Evolutionary conservation across 2,888 invertebrate genomes (phyloP).

Genomic region (Eupithecia subumbrata): DNA sequence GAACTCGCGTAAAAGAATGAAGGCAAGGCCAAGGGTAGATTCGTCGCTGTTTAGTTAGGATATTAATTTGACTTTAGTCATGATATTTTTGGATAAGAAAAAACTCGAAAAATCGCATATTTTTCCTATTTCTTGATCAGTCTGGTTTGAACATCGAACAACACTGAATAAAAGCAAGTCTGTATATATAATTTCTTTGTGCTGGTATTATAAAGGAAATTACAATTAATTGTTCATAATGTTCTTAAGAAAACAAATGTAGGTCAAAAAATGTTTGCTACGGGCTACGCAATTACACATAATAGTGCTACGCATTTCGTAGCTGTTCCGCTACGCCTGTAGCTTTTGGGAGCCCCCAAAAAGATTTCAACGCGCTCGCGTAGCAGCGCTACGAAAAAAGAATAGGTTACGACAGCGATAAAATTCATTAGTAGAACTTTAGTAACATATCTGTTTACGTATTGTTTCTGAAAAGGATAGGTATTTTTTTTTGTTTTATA

Average conservation of each 20-base stretch:
- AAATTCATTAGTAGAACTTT: too few species aligned
- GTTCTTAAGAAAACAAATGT: background rate
- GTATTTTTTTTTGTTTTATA: background rate
- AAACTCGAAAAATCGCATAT: background rate
- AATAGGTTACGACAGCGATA: background rate
- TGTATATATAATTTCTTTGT: background rate
- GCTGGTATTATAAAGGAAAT: background rate
- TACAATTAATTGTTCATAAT: background rate
- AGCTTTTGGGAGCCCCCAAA: conserved; percentile 31
- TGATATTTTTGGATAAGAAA: background rate
- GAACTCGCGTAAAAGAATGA: background rate
- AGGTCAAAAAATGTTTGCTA: background rate
- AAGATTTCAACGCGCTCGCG: conserved; percentile 49
- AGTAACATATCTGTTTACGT: too few species aligned
- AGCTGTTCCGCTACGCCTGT: background rate
- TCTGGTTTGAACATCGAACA: background rate
- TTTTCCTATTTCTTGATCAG: background rate
- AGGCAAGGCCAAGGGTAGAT: conserved; percentile 19
- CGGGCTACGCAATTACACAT: background rate
- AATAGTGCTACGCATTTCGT: conserved; percentile 4
- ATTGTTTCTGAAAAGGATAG: background rate
- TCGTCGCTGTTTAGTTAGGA: background rate
- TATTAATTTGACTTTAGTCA: background rate
- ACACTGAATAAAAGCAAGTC: background rate
- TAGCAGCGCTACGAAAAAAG: conserved; percentile 59